Evolutionary conservation across 37 sponge, comb jelly and placozoan species (phyloP).

Genomic region (Petrosia ficiformis): DNA sequence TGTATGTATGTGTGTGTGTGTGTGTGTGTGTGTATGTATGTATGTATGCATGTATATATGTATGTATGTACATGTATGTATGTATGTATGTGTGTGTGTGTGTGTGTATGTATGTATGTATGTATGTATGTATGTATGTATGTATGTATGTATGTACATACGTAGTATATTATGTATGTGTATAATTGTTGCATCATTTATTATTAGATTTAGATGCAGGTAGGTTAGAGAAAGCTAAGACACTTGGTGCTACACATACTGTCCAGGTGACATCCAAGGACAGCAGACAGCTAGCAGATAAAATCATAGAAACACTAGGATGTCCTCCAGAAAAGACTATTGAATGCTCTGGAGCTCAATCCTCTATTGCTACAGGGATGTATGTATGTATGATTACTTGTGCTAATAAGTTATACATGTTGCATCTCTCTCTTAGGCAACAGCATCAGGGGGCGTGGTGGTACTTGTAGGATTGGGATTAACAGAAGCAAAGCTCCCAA

Average conservation of each 20-base stretch:
- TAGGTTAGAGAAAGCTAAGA: conserved; percentile 45
- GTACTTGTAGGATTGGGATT: conserved; percentile 74
- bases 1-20: too few relatives aligned
- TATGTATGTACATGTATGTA: too few relatives aligned
- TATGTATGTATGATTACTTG: too few relatives aligned
- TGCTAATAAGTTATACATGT: not conserved
- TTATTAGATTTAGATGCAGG: conserved; percentile 58
- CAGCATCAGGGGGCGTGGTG: conserved; percentile 61
- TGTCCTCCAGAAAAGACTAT: conserved; percentile 50
- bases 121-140: not conserved
- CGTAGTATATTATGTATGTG: too few relatives aligned
- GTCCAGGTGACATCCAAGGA: conserved; percentile 44
- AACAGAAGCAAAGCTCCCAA: conserved; percentile 62
- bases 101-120: not conserved
- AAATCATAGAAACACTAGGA: conserved; percentile 32
- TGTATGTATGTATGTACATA: too few relatives aligned
- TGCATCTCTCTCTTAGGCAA: not conserved
- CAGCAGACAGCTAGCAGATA: conserved; percentile 35
- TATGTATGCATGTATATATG: too few relatives aligned
- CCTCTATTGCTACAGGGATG: conserved; percentile 69
- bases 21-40: too few relatives aligned
- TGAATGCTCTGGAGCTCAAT: conserved; percentile 77
- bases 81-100: not conserved
- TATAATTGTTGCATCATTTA: not conserved
- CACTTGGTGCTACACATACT: conserved; percentile 52